Percentiles rank a stretch among this genome's conserved stretches.
Evolutionary conservation across 2,888 invertebrate genomes (phyloP).

Genomic region (Coenonympha glycerion): DNA sequence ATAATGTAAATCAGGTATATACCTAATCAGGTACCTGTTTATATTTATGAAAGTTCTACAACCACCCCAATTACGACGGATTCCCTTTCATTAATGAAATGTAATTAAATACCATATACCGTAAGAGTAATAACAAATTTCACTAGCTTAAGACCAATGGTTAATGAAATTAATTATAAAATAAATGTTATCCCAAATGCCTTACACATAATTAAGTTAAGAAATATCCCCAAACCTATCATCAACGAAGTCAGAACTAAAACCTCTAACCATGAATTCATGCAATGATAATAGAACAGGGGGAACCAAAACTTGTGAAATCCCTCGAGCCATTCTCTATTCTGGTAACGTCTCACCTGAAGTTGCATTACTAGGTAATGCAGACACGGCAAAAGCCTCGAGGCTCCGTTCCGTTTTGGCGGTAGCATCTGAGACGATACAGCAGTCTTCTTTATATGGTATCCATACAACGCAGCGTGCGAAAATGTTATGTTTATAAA

Average conservation of each 20-base stretch:
- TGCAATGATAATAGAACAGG: slow-evolving; percentile 8
- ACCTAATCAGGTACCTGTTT: no score
- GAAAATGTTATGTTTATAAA: slow-evolving; percentile 25
- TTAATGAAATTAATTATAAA: background rate
- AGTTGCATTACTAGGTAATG: slow-evolving; percentile 68
- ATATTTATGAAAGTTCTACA: no score
- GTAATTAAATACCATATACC: no score
- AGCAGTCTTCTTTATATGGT: slow-evolving; percentile 53
- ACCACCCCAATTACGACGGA: no score
- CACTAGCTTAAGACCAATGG: no score
- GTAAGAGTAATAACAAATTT: no score
- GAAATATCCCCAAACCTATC: no score
- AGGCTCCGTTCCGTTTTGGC: slow-evolving; percentile 61
- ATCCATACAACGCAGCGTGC: slow-evolving; percentile 58
- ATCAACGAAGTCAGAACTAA: slow-evolving; percentile 3
- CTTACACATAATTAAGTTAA: no score
- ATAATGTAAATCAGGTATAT: no score
- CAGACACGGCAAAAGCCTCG: slow-evolving; percentile 62
- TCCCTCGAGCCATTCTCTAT: slow-evolving; percentile 41
- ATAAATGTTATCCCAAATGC: background rate
- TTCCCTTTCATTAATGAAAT: no score
- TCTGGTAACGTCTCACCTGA: slow-evolving; percentile 70
- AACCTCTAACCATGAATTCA: background rate
- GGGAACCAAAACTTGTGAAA: background rate
- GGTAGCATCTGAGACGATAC: slow-evolving; percentile 70